Conservation (phyloP, 1,140 invertebrate species). For the Zaprionus gabonicus region DNA sequence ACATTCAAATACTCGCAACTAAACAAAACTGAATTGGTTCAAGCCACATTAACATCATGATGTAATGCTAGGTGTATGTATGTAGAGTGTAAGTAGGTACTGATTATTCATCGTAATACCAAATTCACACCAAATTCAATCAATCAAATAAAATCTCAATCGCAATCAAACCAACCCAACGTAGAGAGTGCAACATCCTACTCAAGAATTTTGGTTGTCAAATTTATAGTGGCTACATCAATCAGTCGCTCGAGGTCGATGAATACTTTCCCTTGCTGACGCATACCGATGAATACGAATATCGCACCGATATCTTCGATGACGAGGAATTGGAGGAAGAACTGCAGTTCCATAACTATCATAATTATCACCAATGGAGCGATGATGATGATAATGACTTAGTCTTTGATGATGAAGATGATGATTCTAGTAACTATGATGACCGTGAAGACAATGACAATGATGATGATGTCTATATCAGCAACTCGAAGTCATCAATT, state of each 20-base stretch:
- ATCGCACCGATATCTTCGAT: conserved; percentile 74
- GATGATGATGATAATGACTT: conserved; percentile 27
- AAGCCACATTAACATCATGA: conserved; percentile 69
- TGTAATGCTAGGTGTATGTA: conserved; percentile 64
- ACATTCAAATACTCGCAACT: conserved; percentile 32
- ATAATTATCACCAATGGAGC: not conserved
- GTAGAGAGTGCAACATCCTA: conserved; percentile 31
- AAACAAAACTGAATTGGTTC: conserved; percentile 50
- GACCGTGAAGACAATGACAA: conserved; percentile 14
- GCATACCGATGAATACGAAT: conserved; percentile 66
- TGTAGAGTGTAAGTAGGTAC: conserved; percentile 35
- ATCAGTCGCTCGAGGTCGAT: conserved; percentile 95
- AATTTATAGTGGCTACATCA: conserved; percentile 92
- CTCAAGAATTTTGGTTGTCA: conserved; percentile 73
- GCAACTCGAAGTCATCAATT: conserved; percentile 2
- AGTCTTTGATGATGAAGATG: conserved; percentile 17
- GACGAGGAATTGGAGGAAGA: conserved; percentile 76
- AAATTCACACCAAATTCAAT: conserved; percentile 45
- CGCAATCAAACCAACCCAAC: conserved; percentile 26
- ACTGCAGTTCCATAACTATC: conserved; percentile 71
- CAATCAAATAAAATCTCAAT: conserved; percentile 30
- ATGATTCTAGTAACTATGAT: conserved; percentile 32
- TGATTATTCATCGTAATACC: conserved; percentile 51
- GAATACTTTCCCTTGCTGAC: conserved; percentile 93
- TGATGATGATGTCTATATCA: conserved; percentile 35